Conservation (phyloP, 23 tunicate species). For the Halocynthia roretzi region DNA sequence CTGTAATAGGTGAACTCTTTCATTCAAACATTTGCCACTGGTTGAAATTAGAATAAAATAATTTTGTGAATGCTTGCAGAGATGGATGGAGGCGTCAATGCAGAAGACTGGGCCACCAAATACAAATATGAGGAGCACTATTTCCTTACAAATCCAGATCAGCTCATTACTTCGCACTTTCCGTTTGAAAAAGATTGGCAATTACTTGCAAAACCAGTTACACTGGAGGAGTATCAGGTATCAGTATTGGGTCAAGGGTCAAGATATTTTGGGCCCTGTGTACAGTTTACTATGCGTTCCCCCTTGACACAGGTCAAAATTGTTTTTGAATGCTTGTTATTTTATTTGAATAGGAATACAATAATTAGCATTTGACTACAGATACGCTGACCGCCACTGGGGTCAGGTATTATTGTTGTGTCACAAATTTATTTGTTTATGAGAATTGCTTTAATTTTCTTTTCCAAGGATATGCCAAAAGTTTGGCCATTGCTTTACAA, state of each 20-base stretch:
- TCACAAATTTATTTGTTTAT: no score
- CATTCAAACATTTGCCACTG: not conserved
- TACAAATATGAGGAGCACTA: conserved; percentile 78
- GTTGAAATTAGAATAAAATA: not conserved
- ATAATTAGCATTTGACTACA: no score
- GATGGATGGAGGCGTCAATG: conserved; percentile 11
- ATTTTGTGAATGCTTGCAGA: conserved; percentile 23
- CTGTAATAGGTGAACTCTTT: not conserved
- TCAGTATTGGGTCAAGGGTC: no score
- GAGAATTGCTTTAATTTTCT: not conserved
- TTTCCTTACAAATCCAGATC: conserved; percentile 74
- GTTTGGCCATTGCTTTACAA: conserved; percentile 78
- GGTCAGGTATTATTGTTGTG: no score
- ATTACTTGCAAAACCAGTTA: conserved; percentile 34
- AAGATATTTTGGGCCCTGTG: no score
- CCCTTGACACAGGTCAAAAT: no score
- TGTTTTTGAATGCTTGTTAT: no score
- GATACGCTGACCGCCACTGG: no score
- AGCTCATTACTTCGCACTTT: conserved; percentile 55
- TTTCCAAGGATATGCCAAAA: conserved; percentile 35
- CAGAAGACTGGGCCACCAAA: conserved; percentile 34
- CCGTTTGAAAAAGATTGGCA: conserved; percentile 78
- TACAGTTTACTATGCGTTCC: no score
- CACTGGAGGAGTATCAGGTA: conserved; percentile 55
- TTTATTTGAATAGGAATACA: no score